Evolutionary conservation across 2,888 invertebrate genomes (phyloP).

Genomic region (Phengaris alcon): DNA sequence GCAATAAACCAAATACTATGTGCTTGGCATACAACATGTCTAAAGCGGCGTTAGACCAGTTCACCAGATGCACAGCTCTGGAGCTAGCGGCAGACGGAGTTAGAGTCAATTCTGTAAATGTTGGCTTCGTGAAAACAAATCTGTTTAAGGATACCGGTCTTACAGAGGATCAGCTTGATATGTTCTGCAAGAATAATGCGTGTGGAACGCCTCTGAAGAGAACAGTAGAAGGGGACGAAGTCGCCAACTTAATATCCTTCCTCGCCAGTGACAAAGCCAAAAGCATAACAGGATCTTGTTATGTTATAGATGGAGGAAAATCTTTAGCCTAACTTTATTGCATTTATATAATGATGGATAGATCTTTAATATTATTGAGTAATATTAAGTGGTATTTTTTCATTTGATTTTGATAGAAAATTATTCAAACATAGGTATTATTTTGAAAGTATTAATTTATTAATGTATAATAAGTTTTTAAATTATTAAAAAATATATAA

Average conservation of each 20-base stretch:
- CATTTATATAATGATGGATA: background rate
- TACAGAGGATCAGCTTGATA: slow-evolving; percentile 85
- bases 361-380: background rate
- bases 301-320: slow-evolving; percentile 62
- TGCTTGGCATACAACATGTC: slow-evolving; percentile 93
- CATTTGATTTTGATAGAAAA: background rate
- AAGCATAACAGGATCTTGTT: slow-evolving; percentile 89
- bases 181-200: slow-evolving; percentile 79
- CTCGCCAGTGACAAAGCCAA: slow-evolving; percentile 91
- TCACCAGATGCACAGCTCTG: slow-evolving; percentile 93
- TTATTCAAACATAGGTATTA: background rate
- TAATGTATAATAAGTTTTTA: background rate
- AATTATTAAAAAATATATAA: slow-evolving; percentile 6
- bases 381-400: background rate
- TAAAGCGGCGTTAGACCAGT: slow-evolving; percentile 95
- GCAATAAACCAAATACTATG: slow-evolving; percentile 82
- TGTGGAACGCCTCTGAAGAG: slow-evolving; percentile 93
- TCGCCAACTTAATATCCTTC: slow-evolving; percentile 92
- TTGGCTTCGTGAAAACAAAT: slow-evolving; percentile 95
- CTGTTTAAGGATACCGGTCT: slow-evolving; percentile 84
- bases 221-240: slow-evolving; percentile 88
- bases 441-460: slow-evolving; percentile 10
- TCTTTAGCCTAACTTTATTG: slow-evolving; percentile 45
- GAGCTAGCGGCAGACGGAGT: slow-evolving; percentile 89
- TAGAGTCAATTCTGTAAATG: slow-evolving; percentile 93